These are phyloP conservation scores for Alces alces DNA, from an alignment of 2,113 vertebrate species.

Conservation along the genomic window DNA sequence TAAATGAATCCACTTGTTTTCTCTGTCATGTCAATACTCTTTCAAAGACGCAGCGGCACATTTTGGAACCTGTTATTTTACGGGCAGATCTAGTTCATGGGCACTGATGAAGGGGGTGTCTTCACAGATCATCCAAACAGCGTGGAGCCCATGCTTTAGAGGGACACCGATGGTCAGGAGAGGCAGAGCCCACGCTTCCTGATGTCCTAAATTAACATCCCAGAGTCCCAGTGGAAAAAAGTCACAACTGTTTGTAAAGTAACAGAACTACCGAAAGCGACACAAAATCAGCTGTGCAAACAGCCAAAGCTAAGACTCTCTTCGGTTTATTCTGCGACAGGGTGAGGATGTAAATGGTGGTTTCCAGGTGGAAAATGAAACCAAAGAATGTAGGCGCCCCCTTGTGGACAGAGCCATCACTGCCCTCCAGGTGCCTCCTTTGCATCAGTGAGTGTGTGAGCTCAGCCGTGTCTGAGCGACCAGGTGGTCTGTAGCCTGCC, in stretches of 20 bases:
- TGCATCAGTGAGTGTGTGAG: background rate
- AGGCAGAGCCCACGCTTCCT: background rate
- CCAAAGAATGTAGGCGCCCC: constrained; percentile 44
- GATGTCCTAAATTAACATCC: background rate
- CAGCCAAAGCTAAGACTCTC: background rate
- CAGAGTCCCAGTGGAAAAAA: background rate
- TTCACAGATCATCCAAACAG: constrained; percentile 15
- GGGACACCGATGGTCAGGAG: background rate
- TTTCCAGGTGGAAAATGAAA: background rate
- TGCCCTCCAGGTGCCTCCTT: background rate
- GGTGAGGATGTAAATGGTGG: background rate
- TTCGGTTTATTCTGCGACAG: background rate
- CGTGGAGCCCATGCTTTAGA: background rate
- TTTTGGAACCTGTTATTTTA: background rate
- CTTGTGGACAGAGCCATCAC: constrained; percentile 6
- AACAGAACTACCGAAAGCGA: background rate
- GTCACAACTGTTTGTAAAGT: background rate
- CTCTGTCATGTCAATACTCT: constrained; percentile 29
- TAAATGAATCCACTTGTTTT: constrained; percentile 34
- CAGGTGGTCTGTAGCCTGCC: background rate
- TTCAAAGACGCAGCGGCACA: constrained; percentile 26
- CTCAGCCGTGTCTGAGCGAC: background rate
- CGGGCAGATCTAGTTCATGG: constrained; percentile 31
- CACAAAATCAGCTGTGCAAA: background rate
- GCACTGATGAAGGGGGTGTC: constrained; percentile 24